A percentile compares a stretch with the other conserved stretches of the same genome.
Conservation (phyloP, 2,888 invertebrate genomes). For the Trichopria drosophilae region DNA sequence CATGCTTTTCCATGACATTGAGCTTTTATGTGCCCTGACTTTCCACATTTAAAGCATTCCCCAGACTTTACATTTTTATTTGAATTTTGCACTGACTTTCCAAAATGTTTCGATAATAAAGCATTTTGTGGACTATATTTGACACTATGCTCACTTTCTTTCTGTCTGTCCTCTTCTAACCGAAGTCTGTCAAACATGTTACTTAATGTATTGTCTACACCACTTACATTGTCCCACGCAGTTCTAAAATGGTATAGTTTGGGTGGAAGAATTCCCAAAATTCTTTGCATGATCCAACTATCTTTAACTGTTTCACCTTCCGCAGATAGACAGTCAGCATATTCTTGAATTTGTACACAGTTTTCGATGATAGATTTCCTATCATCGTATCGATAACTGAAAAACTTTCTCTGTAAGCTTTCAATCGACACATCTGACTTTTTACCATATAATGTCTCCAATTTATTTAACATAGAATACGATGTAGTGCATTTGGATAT, state of each 20-base stretch:
- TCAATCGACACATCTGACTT: conserved; percentile 31
- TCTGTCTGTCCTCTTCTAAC: no score
- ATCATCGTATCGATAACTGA: conserved; percentile 35
- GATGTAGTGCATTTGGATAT: conserved; percentile 35
- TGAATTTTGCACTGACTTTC: background rate
- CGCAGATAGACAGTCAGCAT: conserved; percentile 29
- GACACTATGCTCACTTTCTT: no score
- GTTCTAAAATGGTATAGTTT: conserved; percentile 37
- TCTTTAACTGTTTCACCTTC: conserved; percentile 33
- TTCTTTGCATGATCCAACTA: conserved; percentile 35
- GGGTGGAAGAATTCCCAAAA: conserved; percentile 34
- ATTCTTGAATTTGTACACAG: conserved; percentile 32
- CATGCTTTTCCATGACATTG: conserved; percentile 13
- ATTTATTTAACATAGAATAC: conserved; percentile 28
- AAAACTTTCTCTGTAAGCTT: conserved; percentile 35
- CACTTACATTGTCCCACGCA: conserved; percentile 36
- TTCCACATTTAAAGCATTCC: conserved; percentile 14
- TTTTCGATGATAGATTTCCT: conserved; percentile 35
- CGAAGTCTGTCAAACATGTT: no score
- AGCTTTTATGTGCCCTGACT: conserved; percentile 12
- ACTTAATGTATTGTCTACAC: no score
- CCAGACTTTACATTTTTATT: background rate
- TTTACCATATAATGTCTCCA: conserved; percentile 32
- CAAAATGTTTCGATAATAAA: background rate
- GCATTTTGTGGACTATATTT: no score